phyloP scores from a whole-genome alignment of 2,797 vertebrate species.

The Acanthurus leucopareius region DNA sequence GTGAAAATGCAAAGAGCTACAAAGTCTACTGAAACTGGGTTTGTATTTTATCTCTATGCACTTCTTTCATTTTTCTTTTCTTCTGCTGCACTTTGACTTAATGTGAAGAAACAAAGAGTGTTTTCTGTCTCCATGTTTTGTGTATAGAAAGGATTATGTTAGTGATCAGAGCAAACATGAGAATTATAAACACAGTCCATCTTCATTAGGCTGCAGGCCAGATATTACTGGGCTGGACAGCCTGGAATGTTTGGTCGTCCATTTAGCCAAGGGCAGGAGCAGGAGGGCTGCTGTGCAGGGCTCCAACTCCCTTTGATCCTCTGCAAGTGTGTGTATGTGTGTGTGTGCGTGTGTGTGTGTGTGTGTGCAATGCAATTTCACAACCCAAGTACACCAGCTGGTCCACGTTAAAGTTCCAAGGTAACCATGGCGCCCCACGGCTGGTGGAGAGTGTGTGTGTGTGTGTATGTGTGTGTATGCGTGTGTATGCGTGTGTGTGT shows the following conservation, averaged over 20 bases:
- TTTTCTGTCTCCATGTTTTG: slow-evolving; percentile 75
- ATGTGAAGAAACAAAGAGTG: slow-evolving; percentile 69
- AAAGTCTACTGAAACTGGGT: slow-evolving; percentile 60
- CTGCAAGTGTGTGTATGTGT: slow-evolving; percentile 77
- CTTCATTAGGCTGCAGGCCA: slow-evolving; percentile 84
- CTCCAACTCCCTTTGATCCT: slow-evolving; percentile 87
- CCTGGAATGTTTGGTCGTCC: slow-evolving; percentile 89
- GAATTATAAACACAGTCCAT: slow-evolving; percentile 87
- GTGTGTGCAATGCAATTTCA: slow-evolving; percentile 88
- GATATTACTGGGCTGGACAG: slow-evolving; percentile 85
- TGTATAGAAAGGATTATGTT: slow-evolving; percentile 82
- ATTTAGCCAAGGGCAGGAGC: slow-evolving; percentile 87
- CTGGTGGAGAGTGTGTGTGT: slow-evolving; percentile 78
- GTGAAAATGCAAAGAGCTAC: slow-evolving; percentile 77
- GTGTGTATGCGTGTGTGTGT: slow-evolving; percentile 59
- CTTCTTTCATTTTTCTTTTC: slow-evolving; percentile 42
- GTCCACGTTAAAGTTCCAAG: slow-evolving; percentile 93
- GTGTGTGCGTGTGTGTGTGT: slow-evolving; percentile 39
- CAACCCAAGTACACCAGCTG: slow-evolving; percentile 91
- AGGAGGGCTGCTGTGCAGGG: slow-evolving; percentile 87
- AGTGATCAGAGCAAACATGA: slow-evolving; percentile 85
- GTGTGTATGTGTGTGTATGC: slow-evolving; percentile 47
- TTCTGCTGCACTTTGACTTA: slow-evolving; percentile 56
- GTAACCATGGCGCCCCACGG: slow-evolving; percentile 90
- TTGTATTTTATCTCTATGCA: slow-evolving; percentile 59